phyloP scores from a whole-genome alignment of 2,113 vertebrate species.

The Phylloscopus trochilus region DNA sequence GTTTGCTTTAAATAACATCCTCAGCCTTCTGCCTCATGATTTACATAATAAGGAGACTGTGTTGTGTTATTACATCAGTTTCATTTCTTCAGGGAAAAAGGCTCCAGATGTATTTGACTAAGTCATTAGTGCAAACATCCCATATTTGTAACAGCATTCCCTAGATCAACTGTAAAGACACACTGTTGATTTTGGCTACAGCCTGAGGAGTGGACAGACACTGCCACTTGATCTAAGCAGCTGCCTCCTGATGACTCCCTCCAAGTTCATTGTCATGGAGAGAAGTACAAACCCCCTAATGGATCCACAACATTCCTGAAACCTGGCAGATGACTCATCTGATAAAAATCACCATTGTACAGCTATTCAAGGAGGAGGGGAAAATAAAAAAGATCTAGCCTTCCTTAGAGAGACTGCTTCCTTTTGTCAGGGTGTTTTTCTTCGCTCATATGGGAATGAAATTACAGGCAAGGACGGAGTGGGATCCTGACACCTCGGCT shows the following conservation, averaged over 20 bases:
- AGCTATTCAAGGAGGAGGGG: background rate
- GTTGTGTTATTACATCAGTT: constrained; percentile 42
- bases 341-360: constrained; percentile 54
- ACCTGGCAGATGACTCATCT: constrained; percentile 43
- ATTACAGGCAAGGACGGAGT: background rate
- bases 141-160: constrained; percentile 37
- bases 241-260: constrained; percentile 1
- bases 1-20: constrained; percentile 27
- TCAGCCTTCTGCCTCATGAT: constrained; percentile 24
- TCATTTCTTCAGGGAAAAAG: constrained; percentile 37
- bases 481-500: background rate
- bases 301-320: constrained; percentile 25
- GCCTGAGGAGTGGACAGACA: constrained; percentile 28
- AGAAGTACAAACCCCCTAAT: constrained; percentile 46
- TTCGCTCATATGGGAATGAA: background rate
- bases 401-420: constrained; percentile 23
- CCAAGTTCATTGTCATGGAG: constrained; percentile 35
- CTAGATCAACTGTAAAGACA: constrained; percentile 21
- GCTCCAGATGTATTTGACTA: constrained; percentile 61
- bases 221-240: constrained; percentile 45
- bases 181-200: constrained; percentile 55
- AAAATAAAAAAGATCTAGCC: background rate
- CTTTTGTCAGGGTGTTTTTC: constrained; percentile 19
- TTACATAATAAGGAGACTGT: constrained; percentile 63
- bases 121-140: constrained; percentile 52